phyloP scores from a whole-genome alignment of 2,113 vertebrate species.

The Antechinus flavipes region DNA sequence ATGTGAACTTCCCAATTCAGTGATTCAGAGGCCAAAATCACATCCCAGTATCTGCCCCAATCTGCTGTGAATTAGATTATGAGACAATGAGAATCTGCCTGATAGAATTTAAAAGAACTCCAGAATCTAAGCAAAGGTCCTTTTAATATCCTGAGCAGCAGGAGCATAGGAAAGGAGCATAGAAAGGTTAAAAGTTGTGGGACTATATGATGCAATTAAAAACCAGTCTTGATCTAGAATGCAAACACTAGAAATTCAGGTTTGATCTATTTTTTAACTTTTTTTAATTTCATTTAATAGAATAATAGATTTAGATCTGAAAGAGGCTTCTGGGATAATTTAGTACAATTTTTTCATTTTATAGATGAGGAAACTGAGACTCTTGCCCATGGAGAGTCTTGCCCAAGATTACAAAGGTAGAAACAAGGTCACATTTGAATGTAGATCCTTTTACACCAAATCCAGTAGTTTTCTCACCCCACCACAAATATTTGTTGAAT shows the following conservation, averaged over 20 bases:
- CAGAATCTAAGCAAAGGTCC: neutral
- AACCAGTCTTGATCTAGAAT: neutral
- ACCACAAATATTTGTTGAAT: neutral
- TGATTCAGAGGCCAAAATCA: neutral
- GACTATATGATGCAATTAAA: neutral
- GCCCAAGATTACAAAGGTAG: neutral
- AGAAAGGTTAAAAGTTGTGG: neutral
- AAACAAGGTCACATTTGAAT: neutral
- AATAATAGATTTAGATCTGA: neutral
- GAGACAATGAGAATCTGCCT: slow-evolving; percentile 34
- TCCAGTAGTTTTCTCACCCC: neutral
- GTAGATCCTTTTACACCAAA: neutral
- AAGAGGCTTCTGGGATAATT: neutral
- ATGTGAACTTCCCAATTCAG: neutral
- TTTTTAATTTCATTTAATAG: neutral
- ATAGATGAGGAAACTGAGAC: neutral
- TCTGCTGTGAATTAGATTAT: slow-evolving; percentile 27
- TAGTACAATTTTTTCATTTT: neutral
- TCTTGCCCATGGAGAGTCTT: neutral
- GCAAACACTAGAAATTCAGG: neutral
- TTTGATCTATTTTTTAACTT: neutral
- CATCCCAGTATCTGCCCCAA: slow-evolving; percentile 24
- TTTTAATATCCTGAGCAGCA: neutral
- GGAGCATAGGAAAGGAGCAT: neutral
- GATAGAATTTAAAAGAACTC: slow-evolving; percentile 41